Evolutionary conservation across 2,797 vertebrate species (phyloP), one percentile per base, ranked within the genome.

Genomic region (Lacerta agilis): DNA sequence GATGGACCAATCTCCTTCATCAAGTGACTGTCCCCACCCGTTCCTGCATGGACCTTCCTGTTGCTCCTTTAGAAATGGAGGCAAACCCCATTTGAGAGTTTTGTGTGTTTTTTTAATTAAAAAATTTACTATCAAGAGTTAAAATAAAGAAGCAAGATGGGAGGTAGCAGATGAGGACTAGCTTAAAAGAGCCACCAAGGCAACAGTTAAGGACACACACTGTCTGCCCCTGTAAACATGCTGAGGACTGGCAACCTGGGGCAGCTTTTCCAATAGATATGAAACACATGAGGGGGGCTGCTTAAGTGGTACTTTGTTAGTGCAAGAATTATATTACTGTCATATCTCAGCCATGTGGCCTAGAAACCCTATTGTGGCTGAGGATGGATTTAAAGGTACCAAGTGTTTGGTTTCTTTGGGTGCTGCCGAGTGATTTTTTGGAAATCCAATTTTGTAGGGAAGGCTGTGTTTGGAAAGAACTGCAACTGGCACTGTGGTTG

Each of bases 41-140:
- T 97, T 98, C 98, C 98, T 99, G 98, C 98, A 99, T 99, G 98
- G 98, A 98, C 98, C 98, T 98, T 98, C 98, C 98, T 98, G 97
- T 97, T 98, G 97, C 98, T 97, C 97, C 98, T 97, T 98, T 98
- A 97, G 97, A 97, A 96, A 98, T 97, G 98, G 98, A 98, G 96
- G 97, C 69, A 98, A 96, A 97, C 97, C 97, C 96, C 94, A 94
- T 95, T 94, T 94, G 95, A 96, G 94, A 92, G 94, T 97, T 90
- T 81, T 89, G 69, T 86, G 88, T 95, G 96, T 95, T 96, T 95
- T 96, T 95, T 95, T 94, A 92, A 94, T 95, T 82, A 71, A 78
- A 55, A 87, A 93, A 95, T 91, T 87, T 92, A 92, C 95, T 90
- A 94, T 92, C 93, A 94, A 88, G 91, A 91, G 88, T 93, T 85